These are phyloP conservation scores for Sitobion miscanthi DNA, from an alignment of 1,140 invertebrate genomes.

Conservation along the genomic window DNA sequence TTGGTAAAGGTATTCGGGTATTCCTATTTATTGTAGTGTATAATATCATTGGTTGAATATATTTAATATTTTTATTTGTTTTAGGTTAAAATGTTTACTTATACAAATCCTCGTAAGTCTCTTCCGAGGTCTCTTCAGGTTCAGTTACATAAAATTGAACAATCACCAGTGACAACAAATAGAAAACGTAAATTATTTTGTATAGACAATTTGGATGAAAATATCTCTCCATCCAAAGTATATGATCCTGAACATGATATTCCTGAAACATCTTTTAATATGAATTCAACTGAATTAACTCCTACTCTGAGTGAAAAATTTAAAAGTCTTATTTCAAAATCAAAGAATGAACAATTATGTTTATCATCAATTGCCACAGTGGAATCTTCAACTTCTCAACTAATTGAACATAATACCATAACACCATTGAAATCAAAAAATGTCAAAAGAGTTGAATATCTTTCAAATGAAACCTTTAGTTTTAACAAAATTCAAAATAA, in stretches of 20 bases:
- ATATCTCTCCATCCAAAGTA: too few species aligned
- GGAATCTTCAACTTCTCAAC: background rate
- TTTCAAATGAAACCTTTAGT: background rate
- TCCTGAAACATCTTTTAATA: too few species aligned
- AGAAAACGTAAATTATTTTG: background rate
- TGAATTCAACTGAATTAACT: conserved; percentile 38
- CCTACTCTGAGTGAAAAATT: conserved; percentile 46
- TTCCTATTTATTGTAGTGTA: too few species aligned
- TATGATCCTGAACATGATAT: too few species aligned
- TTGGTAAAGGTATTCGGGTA: too few species aligned
- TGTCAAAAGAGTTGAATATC: background rate
- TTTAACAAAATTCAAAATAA: background rate
- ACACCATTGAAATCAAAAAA: conserved; percentile 27
- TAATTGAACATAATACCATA: conserved; percentile 7
- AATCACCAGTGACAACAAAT: conserved; percentile 1
- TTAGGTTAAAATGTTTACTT: conserved; percentile 28
- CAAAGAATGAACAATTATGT: conserved; percentile 13
- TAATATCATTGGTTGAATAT: too few species aligned
- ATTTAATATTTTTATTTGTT: background rate
- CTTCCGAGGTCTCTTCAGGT: background rate
- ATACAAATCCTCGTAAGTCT: too few species aligned
- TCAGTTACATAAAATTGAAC: conserved; percentile 11
- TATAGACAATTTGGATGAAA: too few species aligned
- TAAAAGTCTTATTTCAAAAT: conserved; percentile 34
- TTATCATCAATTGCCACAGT: conserved; percentile 13